These are phyloP conservation scores for Phenganax stokvisi DNA, from an alignment of 92 coral and sea anemone species.

Conservation along the genomic window DNA sequence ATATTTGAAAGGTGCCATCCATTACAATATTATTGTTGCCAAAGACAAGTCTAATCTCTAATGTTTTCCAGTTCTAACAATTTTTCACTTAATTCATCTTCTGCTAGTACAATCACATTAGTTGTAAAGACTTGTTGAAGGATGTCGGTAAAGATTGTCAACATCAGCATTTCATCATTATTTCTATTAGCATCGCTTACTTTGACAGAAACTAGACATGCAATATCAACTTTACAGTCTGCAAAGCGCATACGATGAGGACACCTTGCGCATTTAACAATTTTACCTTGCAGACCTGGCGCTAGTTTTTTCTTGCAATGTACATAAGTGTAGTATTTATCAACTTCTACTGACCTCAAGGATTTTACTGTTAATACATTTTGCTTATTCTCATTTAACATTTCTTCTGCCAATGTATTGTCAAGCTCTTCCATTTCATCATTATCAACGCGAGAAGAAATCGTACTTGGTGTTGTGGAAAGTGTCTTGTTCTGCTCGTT, in stretches of 20 bases:
- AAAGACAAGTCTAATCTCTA: neutral
- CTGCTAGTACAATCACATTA: neutral
- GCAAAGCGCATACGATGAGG: slow-evolving; percentile 1
- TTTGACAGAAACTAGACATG: slow-evolving; percentile 6
- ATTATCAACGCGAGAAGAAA: neutral
- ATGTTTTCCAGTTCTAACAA: neutral
- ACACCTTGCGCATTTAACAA: slow-evolving; percentile 2
- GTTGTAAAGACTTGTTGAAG: slow-evolving; percentile 4
- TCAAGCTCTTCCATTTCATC: neutral
- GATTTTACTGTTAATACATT: neutral
- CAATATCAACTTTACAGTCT: neutral
- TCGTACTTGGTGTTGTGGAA: neutral
- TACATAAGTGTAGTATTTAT: neutral
- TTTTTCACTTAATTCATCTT: neutral
- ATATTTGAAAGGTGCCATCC: neutral
- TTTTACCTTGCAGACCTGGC: slow-evolving; percentile 2
- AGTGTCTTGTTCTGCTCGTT: neutral
- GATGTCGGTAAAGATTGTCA: neutral
- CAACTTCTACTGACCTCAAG: neutral
- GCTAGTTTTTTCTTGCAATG: neutral
- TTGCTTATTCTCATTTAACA: neutral
- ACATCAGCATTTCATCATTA: neutral
- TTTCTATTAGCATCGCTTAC: neutral
- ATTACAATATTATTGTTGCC: neutral
- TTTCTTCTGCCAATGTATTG: slow-evolving; percentile 1